Percentiles rank a stretch among this genome's conserved stretches.
phyloP scores from a whole-genome alignment of 2,888 invertebrate genomes.

The Pinctada fucata region DNA sequence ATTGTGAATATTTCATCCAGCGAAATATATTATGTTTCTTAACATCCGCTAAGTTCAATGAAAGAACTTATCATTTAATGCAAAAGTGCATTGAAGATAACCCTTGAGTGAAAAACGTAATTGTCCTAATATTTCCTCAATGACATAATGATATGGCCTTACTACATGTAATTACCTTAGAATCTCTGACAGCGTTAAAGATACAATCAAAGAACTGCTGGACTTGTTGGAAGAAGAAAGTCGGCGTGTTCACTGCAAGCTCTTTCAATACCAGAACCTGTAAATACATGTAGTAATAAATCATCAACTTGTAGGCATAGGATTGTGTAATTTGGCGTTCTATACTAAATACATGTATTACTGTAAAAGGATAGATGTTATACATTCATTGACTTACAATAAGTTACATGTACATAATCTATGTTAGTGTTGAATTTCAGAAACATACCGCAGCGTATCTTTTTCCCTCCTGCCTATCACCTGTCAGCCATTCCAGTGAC shows the following conservation, averaged over 20 bases:
- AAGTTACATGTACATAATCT: background rate
- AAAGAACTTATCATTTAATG: too few species aligned
- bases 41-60: too few species aligned
- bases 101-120: too few species aligned
- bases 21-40: too few species aligned
- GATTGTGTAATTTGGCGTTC: too few species aligned
- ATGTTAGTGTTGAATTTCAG: background rate
- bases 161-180: constrained; percentile 80
- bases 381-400: background rate
- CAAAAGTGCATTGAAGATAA: too few species aligned
- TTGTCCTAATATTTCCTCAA: too few species aligned
- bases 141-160: too few species aligned
- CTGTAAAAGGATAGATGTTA: background rate
- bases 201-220: constrained; percentile 88
- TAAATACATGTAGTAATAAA: constrained; percentile 23
- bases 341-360: background rate
- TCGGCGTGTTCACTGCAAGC: constrained; percentile 95
- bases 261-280: constrained; percentile 91
- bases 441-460: constrained; percentile 88
- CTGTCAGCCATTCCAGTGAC: constrained; percentile 96
- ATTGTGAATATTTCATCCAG: too few species aligned
- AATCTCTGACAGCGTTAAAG: constrained; percentile 92
- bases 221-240: constrained; percentile 88
- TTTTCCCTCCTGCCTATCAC: constrained; percentile 91
- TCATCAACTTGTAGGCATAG: too few species aligned